These are phyloP conservation scores for Furcifer pardalis DNA, from an alignment of 2,797 vertebrate genomes.

Conservation along the genomic window DNA sequence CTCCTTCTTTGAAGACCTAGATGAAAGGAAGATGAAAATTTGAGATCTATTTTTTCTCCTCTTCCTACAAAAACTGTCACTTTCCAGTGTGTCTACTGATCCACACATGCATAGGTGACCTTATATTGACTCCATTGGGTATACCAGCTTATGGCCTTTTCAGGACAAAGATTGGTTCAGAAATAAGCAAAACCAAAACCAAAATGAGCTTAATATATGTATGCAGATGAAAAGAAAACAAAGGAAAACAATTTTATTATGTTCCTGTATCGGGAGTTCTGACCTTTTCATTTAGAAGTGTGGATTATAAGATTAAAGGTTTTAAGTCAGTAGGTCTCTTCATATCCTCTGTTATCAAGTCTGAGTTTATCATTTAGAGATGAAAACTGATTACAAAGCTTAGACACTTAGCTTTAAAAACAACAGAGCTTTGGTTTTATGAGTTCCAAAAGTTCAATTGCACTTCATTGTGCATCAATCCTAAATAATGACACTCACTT, in stretches of 20 bases:
- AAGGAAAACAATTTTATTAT: conserved; percentile 1
- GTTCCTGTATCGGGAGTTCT: background rate
- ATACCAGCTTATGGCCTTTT: background rate
- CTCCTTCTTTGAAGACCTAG: background rate
- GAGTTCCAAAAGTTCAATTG: conserved; percentile 4
- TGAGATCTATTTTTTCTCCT: background rate
- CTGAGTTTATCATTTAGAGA: background rate
- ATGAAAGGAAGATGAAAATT: background rate
- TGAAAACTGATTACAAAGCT: conserved; percentile 5
- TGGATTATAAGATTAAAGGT: conserved; percentile 31
- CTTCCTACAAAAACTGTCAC: background rate
- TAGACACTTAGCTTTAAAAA: conserved; percentile 5
- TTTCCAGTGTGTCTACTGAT: no score
- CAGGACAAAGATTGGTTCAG: background rate
- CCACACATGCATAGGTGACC: background rate
- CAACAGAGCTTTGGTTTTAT: conserved; percentile 7
- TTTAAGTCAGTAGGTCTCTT: background rate
- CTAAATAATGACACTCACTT: background rate
- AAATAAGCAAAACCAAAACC: conserved; percentile 20
- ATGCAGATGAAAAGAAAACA: background rate
- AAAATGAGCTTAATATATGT: conserved; percentile 3
- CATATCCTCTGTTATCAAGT: conserved; percentile 1
- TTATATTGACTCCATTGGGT: background rate
- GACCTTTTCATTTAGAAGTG: conserved; percentile 13
- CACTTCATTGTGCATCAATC: background rate